These are phyloP conservation scores for Xyliphius kryptos DNA, from an alignment of 2,113 vertebrate species.

Conservation along the genomic window DNA sequence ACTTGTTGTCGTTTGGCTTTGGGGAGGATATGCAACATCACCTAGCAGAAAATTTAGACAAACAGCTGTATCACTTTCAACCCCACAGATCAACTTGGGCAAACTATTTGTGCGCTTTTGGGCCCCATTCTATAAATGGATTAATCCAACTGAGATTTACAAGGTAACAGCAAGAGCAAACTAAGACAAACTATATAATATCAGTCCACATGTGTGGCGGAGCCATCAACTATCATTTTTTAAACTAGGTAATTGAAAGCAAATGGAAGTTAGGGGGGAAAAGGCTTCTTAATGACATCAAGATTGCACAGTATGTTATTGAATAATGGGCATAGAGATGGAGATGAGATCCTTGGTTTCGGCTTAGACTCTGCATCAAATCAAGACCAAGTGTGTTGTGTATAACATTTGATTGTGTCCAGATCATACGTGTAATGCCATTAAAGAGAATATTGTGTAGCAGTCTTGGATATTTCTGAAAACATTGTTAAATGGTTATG, in stretches of 20 bases:
- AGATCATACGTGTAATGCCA: constrained; percentile 9
- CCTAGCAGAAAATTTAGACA: constrained; percentile 9
- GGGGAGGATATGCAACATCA: background rate
- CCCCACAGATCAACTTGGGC: constrained; percentile 27
- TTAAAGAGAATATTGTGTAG: too few relatives aligned
- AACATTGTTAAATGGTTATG: too few relatives aligned
- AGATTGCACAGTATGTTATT: constrained; percentile 39
- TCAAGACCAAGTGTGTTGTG: constrained; percentile 24
- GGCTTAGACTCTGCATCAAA: constrained; percentile 25
- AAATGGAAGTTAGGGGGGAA: constrained; percentile 42
- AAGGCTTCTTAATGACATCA: constrained; percentile 45
- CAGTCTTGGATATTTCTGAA: too few relatives aligned
- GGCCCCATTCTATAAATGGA: constrained; percentile 42
- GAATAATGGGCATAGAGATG: constrained; percentile 46
- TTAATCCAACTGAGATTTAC: constrained; percentile 44
- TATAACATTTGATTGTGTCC: constrained; percentile 29
- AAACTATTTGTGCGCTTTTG: constrained; percentile 22
- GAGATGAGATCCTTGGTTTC: constrained; percentile 45
- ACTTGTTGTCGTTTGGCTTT: background rate
- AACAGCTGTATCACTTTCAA: constrained; percentile 36
- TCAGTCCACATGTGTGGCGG: constrained; percentile 22
- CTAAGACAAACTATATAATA: constrained; percentile 42
- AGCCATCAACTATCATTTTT: constrained; percentile 32
- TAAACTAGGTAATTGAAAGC: constrained; percentile 49
- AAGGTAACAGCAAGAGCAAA: constrained; percentile 39